Percentiles rank a stretch among this genome's conserved stretches.
phyloP scores from a whole-genome alignment of 2,888 invertebrate genomes.

The Lycia hirtaria region DNA sequence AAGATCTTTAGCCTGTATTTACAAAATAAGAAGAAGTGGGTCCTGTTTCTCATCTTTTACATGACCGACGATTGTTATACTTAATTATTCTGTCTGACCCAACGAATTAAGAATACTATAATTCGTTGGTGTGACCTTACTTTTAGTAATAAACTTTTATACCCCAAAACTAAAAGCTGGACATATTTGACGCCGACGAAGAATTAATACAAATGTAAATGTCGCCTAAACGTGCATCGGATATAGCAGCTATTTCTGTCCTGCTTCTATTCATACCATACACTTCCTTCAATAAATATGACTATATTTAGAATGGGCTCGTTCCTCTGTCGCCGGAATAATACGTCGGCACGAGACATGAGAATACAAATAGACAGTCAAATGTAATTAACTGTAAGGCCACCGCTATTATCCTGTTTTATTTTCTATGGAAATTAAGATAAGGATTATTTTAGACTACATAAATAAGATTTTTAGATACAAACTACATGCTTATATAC shows the following conservation, averaged over 20 bases:
- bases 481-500: too few species aligned
- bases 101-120: too few species aligned
- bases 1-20: too few species aligned
- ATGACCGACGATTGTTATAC: too few species aligned
- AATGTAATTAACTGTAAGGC: slow-evolving; percentile 44
- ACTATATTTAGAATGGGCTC: slow-evolving; percentile 69
- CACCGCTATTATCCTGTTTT: slow-evolving; percentile 5
- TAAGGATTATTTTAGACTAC: too few species aligned
- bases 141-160: neutral
- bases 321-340: slow-evolving; percentile 62
- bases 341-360: slow-evolving; percentile 56
- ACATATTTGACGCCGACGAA: neutral
- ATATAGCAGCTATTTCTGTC: slow-evolving; percentile 64
- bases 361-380: slow-evolving; percentile 59
- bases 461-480: too few species aligned
- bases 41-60: too few species aligned
- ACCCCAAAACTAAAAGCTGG: neutral
- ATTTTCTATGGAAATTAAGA: neutral
- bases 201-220: neutral
- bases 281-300: slow-evolving; percentile 63
- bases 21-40: too few species aligned
- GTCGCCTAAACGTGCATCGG: slow-evolving; percentile 54
- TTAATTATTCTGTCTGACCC: too few species aligned
- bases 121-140: too few species aligned
- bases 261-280: slow-evolving; percentile 67